Percentiles rank a stretch among this genome's conserved stretches.
These are phyloP conservation scores for Cyphomyrmex costatus DNA, from an alignment of 1,140 invertebrate species.

Conservation along the genomic window DNA sequence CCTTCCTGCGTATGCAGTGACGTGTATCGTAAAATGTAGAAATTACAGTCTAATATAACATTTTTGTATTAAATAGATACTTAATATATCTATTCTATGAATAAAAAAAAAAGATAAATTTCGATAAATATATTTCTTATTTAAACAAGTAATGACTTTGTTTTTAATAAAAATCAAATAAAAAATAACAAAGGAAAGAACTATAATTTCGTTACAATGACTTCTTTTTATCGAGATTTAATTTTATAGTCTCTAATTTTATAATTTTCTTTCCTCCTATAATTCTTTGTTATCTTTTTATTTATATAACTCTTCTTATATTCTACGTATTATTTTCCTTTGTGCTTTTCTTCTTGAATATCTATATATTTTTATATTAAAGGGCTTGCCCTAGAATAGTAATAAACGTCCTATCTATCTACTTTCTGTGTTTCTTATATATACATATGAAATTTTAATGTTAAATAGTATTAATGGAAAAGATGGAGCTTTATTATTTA, in stretches of 20 bases:
- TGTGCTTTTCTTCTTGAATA: no score
- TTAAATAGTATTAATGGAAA: neutral
- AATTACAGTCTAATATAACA: neutral
- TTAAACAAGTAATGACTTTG: neutral
- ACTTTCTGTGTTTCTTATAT: no score
- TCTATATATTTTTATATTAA: no score
- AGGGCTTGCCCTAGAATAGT: no score
- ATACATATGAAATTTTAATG: neutral
- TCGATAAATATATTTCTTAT: neutral
- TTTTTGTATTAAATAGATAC: no score
- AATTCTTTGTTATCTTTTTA: neutral
- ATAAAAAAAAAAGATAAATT: neutral
- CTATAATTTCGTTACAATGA: neutral
- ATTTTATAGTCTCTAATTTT: neutral
- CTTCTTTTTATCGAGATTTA: neutral
- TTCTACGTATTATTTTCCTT: no score
- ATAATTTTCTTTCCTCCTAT: no score
- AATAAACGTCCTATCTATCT: no score
- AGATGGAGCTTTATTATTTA: neutral
- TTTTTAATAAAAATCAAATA: no score
- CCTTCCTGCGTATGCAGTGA: constrained; percentile 28
- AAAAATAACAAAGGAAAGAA: no score
- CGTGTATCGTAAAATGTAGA: neutral
- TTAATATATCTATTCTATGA: neutral
- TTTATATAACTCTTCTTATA: no score